phyloP scores from a whole-genome alignment of 2,113 vertebrate genomes.

The Amphilophus citrinellus region DNA sequence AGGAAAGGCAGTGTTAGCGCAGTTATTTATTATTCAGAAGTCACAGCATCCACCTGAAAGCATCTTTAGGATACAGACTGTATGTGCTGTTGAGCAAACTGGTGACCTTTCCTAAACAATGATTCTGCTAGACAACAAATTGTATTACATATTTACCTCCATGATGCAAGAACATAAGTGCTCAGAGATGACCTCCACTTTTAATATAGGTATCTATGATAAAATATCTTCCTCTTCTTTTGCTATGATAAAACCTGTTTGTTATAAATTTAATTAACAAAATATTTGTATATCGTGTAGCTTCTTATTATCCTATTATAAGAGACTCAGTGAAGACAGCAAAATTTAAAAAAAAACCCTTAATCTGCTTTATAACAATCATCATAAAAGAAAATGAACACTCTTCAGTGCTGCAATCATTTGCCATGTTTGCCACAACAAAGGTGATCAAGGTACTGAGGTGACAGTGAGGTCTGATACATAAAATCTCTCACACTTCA shows the following conservation, averaged over 20 bases:
- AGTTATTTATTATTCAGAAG: constrained; percentile 36
- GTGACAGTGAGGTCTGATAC: constrained; percentile 15
- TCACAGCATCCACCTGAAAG: constrained; percentile 25
- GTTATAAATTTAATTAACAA: constrained; percentile 19
- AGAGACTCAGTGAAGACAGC: constrained; percentile 26
- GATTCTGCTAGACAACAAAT: not conserved
- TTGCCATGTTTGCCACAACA: constrained; percentile 1
- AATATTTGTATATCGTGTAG: constrained; percentile 5
- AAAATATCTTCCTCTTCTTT: not conserved
- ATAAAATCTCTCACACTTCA: constrained; percentile 4
- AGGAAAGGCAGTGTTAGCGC: constrained; percentile 61
- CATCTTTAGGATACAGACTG: not conserved
- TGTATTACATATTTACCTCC: not conserved
- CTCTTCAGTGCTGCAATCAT: constrained; percentile 3
- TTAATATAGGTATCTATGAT: not conserved
- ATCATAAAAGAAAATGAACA: constrained; percentile 17
- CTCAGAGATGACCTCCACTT: not conserved
- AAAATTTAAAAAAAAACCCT: not conserved
- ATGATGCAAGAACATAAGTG: not conserved
- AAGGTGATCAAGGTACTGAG: constrained; percentile 31
- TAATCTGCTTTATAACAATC: not conserved
- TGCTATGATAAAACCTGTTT: not conserved
- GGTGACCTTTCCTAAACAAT: not conserved
- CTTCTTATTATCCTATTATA: constrained; percentile 28
- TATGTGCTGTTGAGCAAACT: not conserved